A percentile compares a stretch with the other conserved stretches of the same genome.
These are phyloP conservation scores for Chaetodon trifasciatus DNA, from an alignment of 2,797 vertebrate genomes.

Conservation along the genomic window DNA sequence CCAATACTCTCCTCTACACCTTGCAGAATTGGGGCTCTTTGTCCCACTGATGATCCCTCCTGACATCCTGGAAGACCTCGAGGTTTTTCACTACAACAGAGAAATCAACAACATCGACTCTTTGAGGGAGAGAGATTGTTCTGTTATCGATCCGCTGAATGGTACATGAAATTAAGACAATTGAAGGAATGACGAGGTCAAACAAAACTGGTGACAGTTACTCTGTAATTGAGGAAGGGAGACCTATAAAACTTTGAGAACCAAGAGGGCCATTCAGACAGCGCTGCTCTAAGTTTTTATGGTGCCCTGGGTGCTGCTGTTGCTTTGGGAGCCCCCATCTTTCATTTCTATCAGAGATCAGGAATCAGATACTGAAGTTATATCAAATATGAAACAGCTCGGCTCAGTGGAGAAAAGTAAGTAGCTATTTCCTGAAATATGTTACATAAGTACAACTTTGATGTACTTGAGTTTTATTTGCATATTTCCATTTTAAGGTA, in stretches of 20 bases:
- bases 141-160: not conserved
- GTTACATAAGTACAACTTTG: not conserved
- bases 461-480: not conserved
- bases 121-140: not conserved
- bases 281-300: not conserved
- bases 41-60: slow-evolving; percentile 27
- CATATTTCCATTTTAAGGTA: not conserved
- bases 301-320: not conserved
- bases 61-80: slow-evolving; percentile 15
- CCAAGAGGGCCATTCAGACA: not conserved
- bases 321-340: not conserved
- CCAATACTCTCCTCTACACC: not conserved
- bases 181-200: not conserved
- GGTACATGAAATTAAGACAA: slow-evolving; percentile 1
- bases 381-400: not conserved
- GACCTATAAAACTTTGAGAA: not conserved
- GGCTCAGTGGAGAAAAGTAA: not conserved
- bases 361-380: not conserved
- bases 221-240: not conserved
- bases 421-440: not conserved
- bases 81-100: not conserved
- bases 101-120: slow-evolving; percentile 9
- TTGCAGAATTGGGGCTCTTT: slow-evolving; percentile 21
- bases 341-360: not conserved
- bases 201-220: not conserved